Base-by-base conservation (phyloP, 2,888 invertebrate species). In the Chrysodeixis includens region DNA sequence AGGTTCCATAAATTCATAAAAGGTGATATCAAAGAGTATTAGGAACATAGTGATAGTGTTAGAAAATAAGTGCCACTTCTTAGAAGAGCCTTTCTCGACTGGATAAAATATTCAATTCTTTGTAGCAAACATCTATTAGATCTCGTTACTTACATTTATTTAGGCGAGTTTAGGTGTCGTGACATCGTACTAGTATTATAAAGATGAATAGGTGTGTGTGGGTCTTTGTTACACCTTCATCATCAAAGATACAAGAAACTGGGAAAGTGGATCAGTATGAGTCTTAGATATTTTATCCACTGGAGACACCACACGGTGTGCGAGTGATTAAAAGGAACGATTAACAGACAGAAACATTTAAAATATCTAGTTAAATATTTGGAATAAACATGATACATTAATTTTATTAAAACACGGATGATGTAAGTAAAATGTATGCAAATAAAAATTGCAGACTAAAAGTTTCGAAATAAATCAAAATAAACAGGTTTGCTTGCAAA, bases 401-500 rank as follows among this genome's bases (percentile, higher is more conserved):
- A 44, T 44, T 3, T 44, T 46, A 46, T 46, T 2, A 18, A 46
- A 46, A 46, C 46, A 18, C 18, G 46, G 46, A 49, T 20, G 46
- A 49, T 20, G 10, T 10, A 10, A 3, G 20, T 20, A 18, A 30
- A 40, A 54, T 54, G 30, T 16, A 8, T 18, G 5, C 22, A n/a
- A 0, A 18, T 35, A 69, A 69, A 53, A 55, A 26, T 32, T 56
- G 30, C 20, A 57, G 54, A 16, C 4, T 30, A 55, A 51, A 56
- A 20, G 9, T 56, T 32, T 54, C 0, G 9, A 32, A 9, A 56
- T 12, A 54, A 46, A 58, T 56, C 52, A 61, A 51, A 16, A 35
- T 53, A 51, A 62, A 74, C 66, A 62, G 54, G 60, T 49, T 40
- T 46, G 18, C 54, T 53, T 26, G 46, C 59, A 26, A 61, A 52